Conservation (phyloP, 2,888 invertebrate species). For the Capitulum mitella region DNA sequence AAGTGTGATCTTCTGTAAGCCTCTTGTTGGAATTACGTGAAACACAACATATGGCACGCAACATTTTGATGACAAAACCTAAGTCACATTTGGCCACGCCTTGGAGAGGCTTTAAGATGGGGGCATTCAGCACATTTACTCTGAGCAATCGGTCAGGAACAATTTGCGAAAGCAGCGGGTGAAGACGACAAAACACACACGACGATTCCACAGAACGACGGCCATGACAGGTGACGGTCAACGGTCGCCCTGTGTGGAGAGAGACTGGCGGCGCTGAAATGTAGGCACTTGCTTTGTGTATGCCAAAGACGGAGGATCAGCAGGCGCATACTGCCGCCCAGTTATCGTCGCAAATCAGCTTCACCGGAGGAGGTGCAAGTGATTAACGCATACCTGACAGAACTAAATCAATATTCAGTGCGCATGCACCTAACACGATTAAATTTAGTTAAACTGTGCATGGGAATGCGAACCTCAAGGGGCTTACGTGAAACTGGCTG, state of each 20-base stretch:
- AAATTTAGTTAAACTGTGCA: too few relatives aligned
- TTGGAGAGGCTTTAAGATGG: not conserved
- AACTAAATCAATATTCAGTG: too few relatives aligned
- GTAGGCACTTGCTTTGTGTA: constrained; percentile 8
- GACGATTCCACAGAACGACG: not conserved
- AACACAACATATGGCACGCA: constrained; percentile 20
- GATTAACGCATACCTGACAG: too few relatives aligned
- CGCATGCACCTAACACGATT: too few relatives aligned
- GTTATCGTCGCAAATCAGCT: too few relatives aligned
- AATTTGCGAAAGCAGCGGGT: not conserved
- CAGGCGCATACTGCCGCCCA: too few relatives aligned
- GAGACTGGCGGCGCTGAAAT: not conserved
- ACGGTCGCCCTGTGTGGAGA: too few relatives aligned
- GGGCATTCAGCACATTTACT: not conserved
- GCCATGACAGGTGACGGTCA: not conserved
- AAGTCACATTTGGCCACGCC: constrained; percentile 10
- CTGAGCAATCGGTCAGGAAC: constrained; percentile 13
- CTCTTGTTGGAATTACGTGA: not conserved
- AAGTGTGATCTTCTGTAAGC: too few relatives aligned
- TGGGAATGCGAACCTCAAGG: too few relatives aligned
- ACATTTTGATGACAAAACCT: constrained; percentile 12
- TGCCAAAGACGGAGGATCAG: not conserved
- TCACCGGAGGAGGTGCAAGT: too few relatives aligned
- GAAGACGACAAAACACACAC: not conserved
- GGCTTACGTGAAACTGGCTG: too few relatives aligned